Conservation (phyloP, 2,113 vertebrate species). For the Nerophis lumbriciformis region DNA sequence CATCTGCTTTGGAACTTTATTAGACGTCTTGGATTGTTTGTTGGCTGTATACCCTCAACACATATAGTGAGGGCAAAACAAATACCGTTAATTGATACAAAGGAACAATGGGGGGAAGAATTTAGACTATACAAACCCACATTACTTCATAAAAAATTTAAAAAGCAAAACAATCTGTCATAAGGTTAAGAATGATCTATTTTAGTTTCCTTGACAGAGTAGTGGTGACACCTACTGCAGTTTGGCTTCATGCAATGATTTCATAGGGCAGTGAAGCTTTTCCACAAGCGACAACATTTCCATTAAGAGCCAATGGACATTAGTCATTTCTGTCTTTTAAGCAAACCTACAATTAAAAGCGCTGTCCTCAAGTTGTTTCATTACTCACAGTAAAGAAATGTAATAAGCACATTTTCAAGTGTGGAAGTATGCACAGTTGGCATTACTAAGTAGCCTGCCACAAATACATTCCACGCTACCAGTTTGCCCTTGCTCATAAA, state of each 20-base stretch:
- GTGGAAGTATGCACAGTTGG: too few relatives aligned
- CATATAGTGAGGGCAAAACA: too few relatives aligned
- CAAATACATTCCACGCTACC: too few relatives aligned
- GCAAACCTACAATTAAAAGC: background rate
- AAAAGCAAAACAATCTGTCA: background rate
- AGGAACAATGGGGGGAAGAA: background rate
- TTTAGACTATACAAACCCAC: too few relatives aligned
- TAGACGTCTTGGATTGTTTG: too few relatives aligned
- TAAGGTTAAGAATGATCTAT: background rate
- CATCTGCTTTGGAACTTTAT: too few relatives aligned
- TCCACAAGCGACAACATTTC: constrained; percentile 34
- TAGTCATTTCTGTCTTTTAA: constrained; percentile 32
- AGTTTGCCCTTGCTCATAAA: too few relatives aligned
- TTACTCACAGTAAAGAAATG: background rate
- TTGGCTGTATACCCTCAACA: too few relatives aligned
- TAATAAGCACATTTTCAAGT: too few relatives aligned
- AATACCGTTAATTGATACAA: background rate
- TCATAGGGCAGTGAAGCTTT: constrained; percentile 28
- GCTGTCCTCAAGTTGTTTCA: background rate
- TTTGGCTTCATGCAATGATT: constrained; percentile 19
- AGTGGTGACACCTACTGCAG: background rate
- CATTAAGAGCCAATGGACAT: constrained; percentile 34
- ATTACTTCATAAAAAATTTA: too few relatives aligned
- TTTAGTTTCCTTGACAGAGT: background rate
- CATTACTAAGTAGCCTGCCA: too few relatives aligned